Evolutionary conservation across 2,888 invertebrate species (phyloP).

Genomic region (Acrobasis repandana): DNA sequence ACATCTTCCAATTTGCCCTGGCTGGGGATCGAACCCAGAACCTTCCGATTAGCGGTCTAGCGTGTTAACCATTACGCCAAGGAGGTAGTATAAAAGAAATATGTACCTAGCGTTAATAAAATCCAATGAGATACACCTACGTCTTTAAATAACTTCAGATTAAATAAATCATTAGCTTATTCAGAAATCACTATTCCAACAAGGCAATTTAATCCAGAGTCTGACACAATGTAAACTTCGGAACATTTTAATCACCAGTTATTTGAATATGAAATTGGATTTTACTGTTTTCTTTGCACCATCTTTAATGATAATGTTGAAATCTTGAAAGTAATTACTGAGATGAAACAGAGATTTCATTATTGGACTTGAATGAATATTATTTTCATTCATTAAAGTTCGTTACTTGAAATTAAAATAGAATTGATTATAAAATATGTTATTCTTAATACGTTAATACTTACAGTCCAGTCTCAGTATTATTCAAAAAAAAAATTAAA

Average conservation of each 20-base stretch:
- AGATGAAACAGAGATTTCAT: background rate
- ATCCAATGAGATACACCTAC: too few species aligned
- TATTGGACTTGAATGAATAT: background rate
- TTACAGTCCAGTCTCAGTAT: too few species aligned
- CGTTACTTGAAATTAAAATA: too few species aligned
- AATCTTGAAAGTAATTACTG: background rate
- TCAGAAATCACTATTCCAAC: background rate
- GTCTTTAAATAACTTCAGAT: too few species aligned
- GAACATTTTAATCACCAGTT: background rate
- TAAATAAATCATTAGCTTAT: background rate
- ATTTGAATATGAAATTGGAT: slow-evolving; percentile 2
- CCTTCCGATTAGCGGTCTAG: too few species aligned
- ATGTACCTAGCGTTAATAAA: too few species aligned
- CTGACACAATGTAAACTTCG: background rate
- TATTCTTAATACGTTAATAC: too few species aligned
- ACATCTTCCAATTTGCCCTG: too few species aligned
- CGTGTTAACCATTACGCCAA: too few species aligned
- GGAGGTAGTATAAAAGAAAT: too few species aligned
- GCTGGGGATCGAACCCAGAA: too few species aligned
- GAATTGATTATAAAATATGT: background rate
- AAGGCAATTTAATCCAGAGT: background rate
- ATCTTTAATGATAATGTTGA: background rate
- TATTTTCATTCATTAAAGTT: background rate
- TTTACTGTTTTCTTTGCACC: slow-evolving; percentile 1
- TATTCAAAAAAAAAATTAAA: too few species aligned